Evolutionary conservation across 2,888 invertebrate species (phyloP).

Genomic region (Drosophila merina): DNA sequence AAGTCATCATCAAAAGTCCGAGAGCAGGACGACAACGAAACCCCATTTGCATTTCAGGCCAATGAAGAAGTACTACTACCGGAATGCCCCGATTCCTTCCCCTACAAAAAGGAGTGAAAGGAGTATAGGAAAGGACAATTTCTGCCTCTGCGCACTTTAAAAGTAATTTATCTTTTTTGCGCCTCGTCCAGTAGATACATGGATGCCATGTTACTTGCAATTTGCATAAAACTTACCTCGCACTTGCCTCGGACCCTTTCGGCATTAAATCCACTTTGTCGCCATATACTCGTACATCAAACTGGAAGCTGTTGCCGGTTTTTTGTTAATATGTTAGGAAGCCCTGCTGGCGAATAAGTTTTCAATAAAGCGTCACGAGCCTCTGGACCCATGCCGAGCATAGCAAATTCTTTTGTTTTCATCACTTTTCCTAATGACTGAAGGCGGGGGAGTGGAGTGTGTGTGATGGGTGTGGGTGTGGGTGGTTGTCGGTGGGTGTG

Average conservation of each 20-base stretch:
- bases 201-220: conserved; percentile 61
- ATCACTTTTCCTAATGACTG: conserved; percentile 67
- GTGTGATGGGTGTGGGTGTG: not conserved
- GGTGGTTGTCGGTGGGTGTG: not conserved
- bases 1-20: conserved; percentile 64
- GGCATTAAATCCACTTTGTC: conserved; percentile 68
- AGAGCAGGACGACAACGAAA: conserved; percentile 46
- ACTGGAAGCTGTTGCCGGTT: conserved; percentile 28
- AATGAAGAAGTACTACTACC: conserved; percentile 42
- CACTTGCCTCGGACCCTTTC: conserved; percentile 50
- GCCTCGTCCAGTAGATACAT: conserved; percentile 31
- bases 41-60: conserved; percentile 62
- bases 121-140: conserved; percentile 14
- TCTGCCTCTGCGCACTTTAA: conserved; percentile 64
- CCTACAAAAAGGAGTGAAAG: not conserved
- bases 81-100: not conserved
- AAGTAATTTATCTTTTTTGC: conserved; percentile 73
- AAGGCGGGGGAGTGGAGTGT: conserved; percentile 43
- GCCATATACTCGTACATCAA: conserved; percentile 26
- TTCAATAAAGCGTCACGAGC: conserved; percentile 64
- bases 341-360: conserved; percentile 65
- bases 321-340: conserved; percentile 62
- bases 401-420: conserved; percentile 52
- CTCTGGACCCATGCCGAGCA: conserved; percentile 11
- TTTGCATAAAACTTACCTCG: conserved; percentile 70